phyloP scores from a whole-genome alignment of 2,113 vertebrate species.

The Mystacornis crossleyi region DNA sequence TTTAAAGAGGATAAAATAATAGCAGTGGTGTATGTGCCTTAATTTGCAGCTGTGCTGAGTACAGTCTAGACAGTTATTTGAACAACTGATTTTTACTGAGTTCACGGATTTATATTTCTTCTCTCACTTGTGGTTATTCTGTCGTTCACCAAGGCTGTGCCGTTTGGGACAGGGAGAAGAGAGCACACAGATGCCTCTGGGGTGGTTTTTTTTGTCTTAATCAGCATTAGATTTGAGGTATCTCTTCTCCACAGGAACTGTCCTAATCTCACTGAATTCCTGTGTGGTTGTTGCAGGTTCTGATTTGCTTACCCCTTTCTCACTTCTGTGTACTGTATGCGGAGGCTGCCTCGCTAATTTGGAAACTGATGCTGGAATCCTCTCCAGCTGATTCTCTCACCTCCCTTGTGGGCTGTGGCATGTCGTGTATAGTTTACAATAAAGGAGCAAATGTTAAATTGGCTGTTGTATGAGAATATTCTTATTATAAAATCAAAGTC shows the following conservation, averaged over 20 bases:
- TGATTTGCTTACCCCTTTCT: neutral
- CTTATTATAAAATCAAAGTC: neutral
- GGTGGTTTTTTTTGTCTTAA: neutral
- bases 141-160: neutral
- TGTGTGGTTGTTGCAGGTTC: neutral
- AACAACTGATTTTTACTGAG: neutral
- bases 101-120: neutral
- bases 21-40: neutral
- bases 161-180: neutral
- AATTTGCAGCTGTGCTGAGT: neutral
- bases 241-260: neutral
- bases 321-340: rapidly evolving
- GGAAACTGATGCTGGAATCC: neutral
- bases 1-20: neutral
- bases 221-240: neutral
- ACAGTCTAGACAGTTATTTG: neutral
- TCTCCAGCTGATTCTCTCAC: neutral
- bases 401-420: neutral
- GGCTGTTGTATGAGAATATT: neutral
- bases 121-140: neutral
- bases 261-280: neutral
- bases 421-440: neutral
- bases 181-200: neutral
- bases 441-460: neutral
- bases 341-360: neutral